Percentiles rank a stretch among this genome's conserved stretches.
Conservation (phyloP, 2,888 invertebrate genomes). For the Thereva nobilitata region DNA sequence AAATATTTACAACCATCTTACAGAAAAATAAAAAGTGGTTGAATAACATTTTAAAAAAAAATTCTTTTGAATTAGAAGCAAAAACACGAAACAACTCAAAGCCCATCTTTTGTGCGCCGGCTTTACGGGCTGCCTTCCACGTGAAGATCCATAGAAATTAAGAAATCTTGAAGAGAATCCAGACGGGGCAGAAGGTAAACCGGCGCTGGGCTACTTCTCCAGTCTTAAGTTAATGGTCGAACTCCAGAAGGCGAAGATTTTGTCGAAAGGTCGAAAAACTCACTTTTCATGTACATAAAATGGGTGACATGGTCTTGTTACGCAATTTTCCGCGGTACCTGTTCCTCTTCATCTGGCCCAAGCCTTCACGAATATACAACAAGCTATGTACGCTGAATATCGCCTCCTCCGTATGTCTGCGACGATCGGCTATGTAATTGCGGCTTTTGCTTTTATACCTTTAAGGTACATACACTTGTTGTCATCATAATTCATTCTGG, state of each 20-base stretch:
- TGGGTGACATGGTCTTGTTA: constrained; percentile 39
- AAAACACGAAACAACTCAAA: constrained; percentile 25
- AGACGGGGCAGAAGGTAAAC: background rate
- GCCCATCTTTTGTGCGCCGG: background rate
- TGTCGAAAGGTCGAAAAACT: constrained; percentile 41
- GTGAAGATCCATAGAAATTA: constrained; percentile 12
- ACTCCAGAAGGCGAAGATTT: constrained; percentile 17
- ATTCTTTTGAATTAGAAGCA: background rate
- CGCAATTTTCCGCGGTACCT: constrained; percentile 36
- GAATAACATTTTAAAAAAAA: background rate
- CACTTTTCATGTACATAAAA: constrained; percentile 39
- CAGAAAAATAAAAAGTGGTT: too few relatives aligned
- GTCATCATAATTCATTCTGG: constrained; percentile 40
- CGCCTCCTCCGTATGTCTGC: constrained; percentile 28
- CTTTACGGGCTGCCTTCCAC: background rate
- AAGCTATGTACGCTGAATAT: constrained; percentile 4
- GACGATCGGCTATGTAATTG: constrained; percentile 21
- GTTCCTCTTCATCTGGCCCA: background rate
- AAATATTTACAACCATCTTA: too few relatives aligned
- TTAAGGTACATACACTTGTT: constrained; percentile 33
- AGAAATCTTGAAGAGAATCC: constrained; percentile 24
- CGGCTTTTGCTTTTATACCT: constrained; percentile 35
- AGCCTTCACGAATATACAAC: background rate
- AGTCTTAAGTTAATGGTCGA: constrained; percentile 19
- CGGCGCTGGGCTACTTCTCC: background rate